These are phyloP conservation scores for Drosophila lutescens DNA, from an alignment of 2,888 invertebrate species.

Conservation along the genomic window DNA sequence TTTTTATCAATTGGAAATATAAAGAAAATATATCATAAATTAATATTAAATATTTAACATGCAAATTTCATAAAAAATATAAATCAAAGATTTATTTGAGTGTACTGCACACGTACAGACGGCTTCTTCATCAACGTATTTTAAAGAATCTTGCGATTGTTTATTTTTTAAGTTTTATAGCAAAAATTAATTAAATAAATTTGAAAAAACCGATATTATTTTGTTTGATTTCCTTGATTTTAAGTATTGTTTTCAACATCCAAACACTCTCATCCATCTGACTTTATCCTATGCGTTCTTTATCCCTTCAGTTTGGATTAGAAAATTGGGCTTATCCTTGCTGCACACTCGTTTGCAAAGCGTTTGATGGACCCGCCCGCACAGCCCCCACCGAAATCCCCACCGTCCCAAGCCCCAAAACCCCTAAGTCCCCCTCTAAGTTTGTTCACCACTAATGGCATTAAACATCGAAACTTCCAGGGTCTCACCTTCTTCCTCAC, in stretches of 20 bases:
- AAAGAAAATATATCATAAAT: too few species aligned
- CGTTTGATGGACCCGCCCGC: conserved; percentile 74
- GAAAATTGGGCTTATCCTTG: conserved; percentile 61
- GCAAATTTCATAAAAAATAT: too few species aligned
- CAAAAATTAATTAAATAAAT: conserved; percentile 9
- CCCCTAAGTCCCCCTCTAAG: not conserved
- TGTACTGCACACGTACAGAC: conserved; percentile 50
- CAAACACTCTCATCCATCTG: conserved; percentile 39
- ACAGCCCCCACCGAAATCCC: conserved; percentile 53
- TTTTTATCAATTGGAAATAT: too few species aligned
- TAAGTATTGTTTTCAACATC: conserved; percentile 22
- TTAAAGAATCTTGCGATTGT: conserved; percentile 16
- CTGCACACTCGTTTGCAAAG: conserved; percentile 77
- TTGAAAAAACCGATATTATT: conserved; percentile 1
- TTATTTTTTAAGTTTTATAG: conserved; percentile 27
- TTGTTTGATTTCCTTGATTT: conserved; percentile 13
- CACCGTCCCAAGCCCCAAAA: conserved; percentile 39
- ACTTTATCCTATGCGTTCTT: conserved; percentile 29
- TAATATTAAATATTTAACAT: too few species aligned
- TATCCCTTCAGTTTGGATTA: conserved; percentile 33
- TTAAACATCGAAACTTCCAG: conserved; percentile 86
- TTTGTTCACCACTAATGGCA: conserved; percentile 33
- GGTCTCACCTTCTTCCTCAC: conserved; percentile 97
- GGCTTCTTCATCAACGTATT: conserved; percentile 53
- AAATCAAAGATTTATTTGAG: conserved; percentile 8